Evolutionary conservation across 2,888 invertebrate species (phyloP), one percentile per base, ranked within the genome.

Genomic region (Folsomia candida): DNA sequence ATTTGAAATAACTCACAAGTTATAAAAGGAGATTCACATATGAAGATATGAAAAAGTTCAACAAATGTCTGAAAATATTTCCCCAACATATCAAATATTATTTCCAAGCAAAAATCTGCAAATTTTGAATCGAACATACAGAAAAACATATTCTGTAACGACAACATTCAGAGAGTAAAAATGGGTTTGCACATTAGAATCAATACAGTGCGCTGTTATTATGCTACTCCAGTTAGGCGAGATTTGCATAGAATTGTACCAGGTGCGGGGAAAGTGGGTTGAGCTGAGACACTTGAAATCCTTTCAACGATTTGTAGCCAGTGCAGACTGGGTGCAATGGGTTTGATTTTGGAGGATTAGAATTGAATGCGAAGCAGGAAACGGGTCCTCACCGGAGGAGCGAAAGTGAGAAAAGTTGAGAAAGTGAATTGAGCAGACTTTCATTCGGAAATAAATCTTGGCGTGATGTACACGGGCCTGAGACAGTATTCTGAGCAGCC

Each of bases 1-100:
- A 70, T 70, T 66, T 60, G 66, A 47, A 29, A 70, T 70, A 70
- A 70, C 65, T 70, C 70, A 70, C 65, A 62, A 27, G 28, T 9
- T n/a, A 62, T n/a, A 62, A 4, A 60, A 25, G 29, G 37, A 9
- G 37, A 14, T 37, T 14, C 4, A 37, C 6, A 37, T n/a, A n/a
- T n/a, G n/a, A n/a, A n/a, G n/a, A n/a, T n/a, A n/a, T n/a, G 37
- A 37, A 37, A 37, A 14, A 37, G 37, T 37, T 37, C 37, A 37
- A 37, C 6, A 14, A 37, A 14, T 37, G 6, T 4, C 6, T 37
- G 37, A 37, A 37, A 37, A 37, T 37, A 14, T 37, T n/a, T n/a
- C n/a, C n/a, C n/a, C n/a, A n/a, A n/a, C n/a, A n/a, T n/a, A n/a
- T n/a, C n/a, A n/a, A n/a, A n/a, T n/a, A n/a, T n/a, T n/a, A n/a